Conservation (phyloP, 2,888 invertebrate species). For the Brenthis hecate region DNA sequence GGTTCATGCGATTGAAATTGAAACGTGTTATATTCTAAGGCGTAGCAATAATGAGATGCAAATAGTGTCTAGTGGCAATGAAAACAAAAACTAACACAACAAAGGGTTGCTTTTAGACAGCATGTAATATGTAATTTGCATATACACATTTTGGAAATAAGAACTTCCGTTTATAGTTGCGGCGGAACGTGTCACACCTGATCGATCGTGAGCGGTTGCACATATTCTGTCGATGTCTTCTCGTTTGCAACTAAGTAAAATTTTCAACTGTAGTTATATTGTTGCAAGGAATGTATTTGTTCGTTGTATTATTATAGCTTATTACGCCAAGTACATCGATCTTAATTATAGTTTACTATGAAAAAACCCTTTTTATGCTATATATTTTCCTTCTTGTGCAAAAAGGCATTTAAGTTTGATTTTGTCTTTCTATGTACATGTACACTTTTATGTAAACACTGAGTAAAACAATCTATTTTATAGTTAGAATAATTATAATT, state of each 20-base stretch:
- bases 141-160: slow-evolving; percentile 72
- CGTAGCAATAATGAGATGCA: slow-evolving; percentile 74
- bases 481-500: too few species aligned
- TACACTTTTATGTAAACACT: too few species aligned
- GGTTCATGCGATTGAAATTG: slow-evolving; percentile 68
- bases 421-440: too few species aligned
- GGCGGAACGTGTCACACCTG: slow-evolving; percentile 62
- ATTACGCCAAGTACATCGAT: too few species aligned
- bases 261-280: too few species aligned
- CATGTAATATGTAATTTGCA: slow-evolving; percentile 62
- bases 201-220: slow-evolving; percentile 5
- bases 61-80: slow-evolving; percentile 66
- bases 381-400: too few species aligned
- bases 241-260: slow-evolving; percentile 14
- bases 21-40: slow-evolving; percentile 71
- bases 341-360: too few species aligned
- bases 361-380: too few species aligned
- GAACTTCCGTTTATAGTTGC: slow-evolving; percentile 69
- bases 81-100: slow-evolving; percentile 56
- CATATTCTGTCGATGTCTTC: background rate
- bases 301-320: too few species aligned
- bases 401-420: too few species aligned
- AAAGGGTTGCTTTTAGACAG: slow-evolving; percentile 66
- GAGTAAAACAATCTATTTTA: too few species aligned
- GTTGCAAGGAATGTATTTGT: too few species aligned